phyloP scores from a whole-genome alignment of 2,113 vertebrate species.

The Trichomycterus rosablanca region DNA sequence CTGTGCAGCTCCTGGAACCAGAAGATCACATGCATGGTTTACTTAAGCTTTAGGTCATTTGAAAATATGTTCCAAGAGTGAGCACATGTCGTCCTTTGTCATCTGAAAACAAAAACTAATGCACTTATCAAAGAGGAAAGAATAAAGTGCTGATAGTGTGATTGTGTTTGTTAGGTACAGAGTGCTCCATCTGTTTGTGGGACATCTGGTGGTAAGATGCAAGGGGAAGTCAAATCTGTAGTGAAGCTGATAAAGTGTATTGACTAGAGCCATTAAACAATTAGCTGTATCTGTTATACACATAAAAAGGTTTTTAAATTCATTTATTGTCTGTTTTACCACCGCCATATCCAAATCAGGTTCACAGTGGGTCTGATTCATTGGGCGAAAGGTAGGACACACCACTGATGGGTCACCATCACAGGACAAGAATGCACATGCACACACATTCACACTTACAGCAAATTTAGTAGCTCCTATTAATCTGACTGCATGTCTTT shows the following conservation, averaged over 20 bases:
- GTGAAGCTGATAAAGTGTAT: not conserved
- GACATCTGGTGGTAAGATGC: slow-evolving; percentile 33
- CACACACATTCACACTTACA: too few species aligned
- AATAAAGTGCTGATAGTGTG: not conserved
- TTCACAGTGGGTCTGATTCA: too few species aligned
- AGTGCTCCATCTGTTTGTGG: not conserved
- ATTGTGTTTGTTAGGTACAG: not conserved
- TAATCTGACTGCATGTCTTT: too few species aligned
- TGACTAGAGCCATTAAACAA: not conserved
- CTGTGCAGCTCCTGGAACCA: slow-evolving; percentile 3
- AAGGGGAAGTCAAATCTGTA: not conserved
- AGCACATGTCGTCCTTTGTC: not conserved
- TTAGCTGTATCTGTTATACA: too few species aligned
- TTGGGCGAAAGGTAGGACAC: too few species aligned
- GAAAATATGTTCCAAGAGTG: not conserved
- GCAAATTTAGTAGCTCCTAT: too few species aligned
- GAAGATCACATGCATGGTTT: not conserved
- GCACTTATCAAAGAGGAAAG: not conserved
- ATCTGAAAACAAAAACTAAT: too few species aligned
- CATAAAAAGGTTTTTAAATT: too few species aligned
- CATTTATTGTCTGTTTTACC: too few species aligned
- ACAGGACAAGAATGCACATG: too few species aligned
- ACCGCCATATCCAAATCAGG: too few species aligned
- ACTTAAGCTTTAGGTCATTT: not conserved
- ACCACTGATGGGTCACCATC: too few species aligned